Evolutionary conservation across 1,140 invertebrate species (phyloP).

Genomic region (Scaptodrosophila lebanonensis): DNA sequence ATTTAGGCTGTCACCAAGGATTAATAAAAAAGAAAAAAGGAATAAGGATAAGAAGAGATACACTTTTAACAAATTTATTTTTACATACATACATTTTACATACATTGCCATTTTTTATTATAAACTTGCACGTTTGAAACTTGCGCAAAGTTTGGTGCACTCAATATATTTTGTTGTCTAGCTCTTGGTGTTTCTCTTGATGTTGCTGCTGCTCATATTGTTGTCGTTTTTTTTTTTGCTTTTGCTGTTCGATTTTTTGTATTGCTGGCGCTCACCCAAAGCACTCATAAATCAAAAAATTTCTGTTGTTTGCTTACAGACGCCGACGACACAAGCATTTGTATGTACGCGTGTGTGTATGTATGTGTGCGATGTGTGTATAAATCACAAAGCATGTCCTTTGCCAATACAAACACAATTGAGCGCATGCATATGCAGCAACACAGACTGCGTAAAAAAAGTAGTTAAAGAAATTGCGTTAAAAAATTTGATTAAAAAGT

Average conservation of each 20-base stretch:
- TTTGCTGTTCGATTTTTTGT: constrained; percentile 31
- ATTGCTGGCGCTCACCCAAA: constrained; percentile 54
- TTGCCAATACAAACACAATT: constrained; percentile 75
- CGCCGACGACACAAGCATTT: constrained; percentile 5
- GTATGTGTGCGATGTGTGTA: constrained; percentile 61
- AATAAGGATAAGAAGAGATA: constrained; percentile 9
- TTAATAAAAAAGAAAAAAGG: constrained; percentile 34
- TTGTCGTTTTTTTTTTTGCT: constrained; percentile 27
- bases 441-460: constrained; percentile 36
- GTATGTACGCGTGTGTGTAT: constrained; percentile 11
- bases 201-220: constrained; percentile 4
- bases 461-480: constrained; percentile 57
- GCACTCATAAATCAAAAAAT: constrained; percentile 74
- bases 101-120: constrained; percentile 14
- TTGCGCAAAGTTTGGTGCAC: constrained; percentile 47
- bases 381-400: constrained; percentile 75
- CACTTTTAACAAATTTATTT: constrained; percentile 12
- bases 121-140: constrained; percentile 49
- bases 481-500: constrained; percentile 76
- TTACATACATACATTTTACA: no score
- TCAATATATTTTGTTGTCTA: constrained; percentile 40
- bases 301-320: constrained; percentile 32
- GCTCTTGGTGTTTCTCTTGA: no score
- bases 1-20: constrained; percentile 31
- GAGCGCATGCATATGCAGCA: constrained; percentile 74